phyloP scores from a whole-genome alignment of 2,113 vertebrate species.

The Mobula birostris region DNA sequence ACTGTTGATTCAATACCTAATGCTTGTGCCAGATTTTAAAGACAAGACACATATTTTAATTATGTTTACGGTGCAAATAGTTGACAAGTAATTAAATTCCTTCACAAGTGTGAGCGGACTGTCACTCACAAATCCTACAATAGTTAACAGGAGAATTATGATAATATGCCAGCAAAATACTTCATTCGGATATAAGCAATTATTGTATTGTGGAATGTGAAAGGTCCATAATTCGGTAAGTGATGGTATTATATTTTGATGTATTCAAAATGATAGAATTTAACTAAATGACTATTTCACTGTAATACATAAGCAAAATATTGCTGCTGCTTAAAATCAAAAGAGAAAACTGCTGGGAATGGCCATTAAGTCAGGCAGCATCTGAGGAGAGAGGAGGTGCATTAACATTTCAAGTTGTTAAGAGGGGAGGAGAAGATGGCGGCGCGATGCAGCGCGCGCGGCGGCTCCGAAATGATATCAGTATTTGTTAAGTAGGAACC shows the following conservation, averaged over 20 bases:
- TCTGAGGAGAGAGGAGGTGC: too few species aligned
- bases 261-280: background rate
- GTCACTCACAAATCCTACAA: background rate
- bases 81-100: slow-evolving; percentile 6
- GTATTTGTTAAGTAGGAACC: too few species aligned
- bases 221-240: background rate
- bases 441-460: too few species aligned
- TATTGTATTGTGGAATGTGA: background rate
- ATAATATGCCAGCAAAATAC: background rate
- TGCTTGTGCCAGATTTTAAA: background rate
- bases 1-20: slow-evolving; percentile 22
- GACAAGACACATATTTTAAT: background rate
- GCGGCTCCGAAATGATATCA: too few species aligned
- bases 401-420: too few species aligned
- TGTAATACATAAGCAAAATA: too few species aligned
- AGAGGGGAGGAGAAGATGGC: too few species aligned
- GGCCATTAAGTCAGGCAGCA: too few species aligned
- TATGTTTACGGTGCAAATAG: background rate
- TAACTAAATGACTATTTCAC: background rate
- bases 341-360: too few species aligned
- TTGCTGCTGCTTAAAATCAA: too few species aligned
- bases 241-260: background rate
- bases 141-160: background rate
- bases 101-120: background rate
- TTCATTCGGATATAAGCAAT: background rate